phyloP scores from a whole-genome alignment of 2,113 vertebrate species.

The Pseudorasbora parva region DNA sequence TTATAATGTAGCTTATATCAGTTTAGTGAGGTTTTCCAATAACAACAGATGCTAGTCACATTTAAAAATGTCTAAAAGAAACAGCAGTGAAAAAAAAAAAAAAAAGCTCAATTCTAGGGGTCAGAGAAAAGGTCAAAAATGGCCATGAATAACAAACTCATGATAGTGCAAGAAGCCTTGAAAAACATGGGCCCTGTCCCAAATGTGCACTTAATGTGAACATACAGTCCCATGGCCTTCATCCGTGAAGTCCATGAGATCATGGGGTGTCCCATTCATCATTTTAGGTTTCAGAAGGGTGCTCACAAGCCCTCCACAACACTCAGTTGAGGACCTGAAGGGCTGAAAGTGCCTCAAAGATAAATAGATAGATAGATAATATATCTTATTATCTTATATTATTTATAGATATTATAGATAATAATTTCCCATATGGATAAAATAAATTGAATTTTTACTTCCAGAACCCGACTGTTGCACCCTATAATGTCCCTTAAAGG shows the following conservation, averaged over 20 bases:
- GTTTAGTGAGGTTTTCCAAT: background rate
- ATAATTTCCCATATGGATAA: no score
- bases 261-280: slow-evolving; percentile 11
- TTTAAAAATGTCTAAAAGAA: background rate
- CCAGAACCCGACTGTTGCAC: background rate
- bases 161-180: slow-evolving; percentile 15
- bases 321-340: background rate
- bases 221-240: background rate
- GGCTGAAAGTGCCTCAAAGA: background rate
- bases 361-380: no score
- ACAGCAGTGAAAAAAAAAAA: background rate
- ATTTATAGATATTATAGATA: no score
- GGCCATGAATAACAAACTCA: background rate
- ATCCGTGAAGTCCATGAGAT: slow-evolving; percentile 10
- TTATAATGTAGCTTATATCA: background rate
- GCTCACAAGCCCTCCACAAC: background rate
- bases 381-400: no score
- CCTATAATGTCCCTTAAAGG: no score
- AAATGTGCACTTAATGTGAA: background rate
- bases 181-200: background rate
- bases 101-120: background rate
- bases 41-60: background rate
- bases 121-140: slow-evolving; percentile 1
- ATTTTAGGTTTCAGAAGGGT: background rate
- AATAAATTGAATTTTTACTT: background rate